Evolutionary conservation across 2,888 invertebrate genomes (phyloP), one percentile per base, ranked within the genome.

Genomic region (Machimus atricapillus): DNA sequence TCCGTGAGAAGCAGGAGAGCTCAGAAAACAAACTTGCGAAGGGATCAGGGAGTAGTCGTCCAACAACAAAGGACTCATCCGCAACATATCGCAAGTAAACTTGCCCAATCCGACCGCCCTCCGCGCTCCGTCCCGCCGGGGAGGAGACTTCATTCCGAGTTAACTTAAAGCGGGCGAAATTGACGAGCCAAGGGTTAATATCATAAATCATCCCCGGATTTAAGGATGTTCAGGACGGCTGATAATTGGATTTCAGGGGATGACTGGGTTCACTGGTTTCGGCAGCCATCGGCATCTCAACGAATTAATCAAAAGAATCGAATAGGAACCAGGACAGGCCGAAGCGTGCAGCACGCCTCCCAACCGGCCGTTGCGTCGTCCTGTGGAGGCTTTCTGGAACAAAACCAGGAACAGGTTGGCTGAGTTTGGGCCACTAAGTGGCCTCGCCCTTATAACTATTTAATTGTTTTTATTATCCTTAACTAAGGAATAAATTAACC

Each of bases 191-290:
- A 77, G 77, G 77, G 58, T 77, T 86, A 77, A 86, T 52, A 76
- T 85, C 85, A 85, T 86, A 86, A 86, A 86, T 86, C 86, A 86
- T 86, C 58, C 56, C 16, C 86, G 23, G 77, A 52, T 86, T 77
- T 58, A 86, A 78, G 78, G 58, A 78, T 78, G 86, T 76, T 86
- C 56, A 77, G 78, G 86, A 78, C 77, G 52, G 77, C 58, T 86
- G 86, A 86, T 86, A 86, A 86, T 86, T 86, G 86, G 86, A 86
- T 86, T 86, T 86, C 58, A 58, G 52, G 76, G 78, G 86, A 86
- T 86, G 77, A 77, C 52, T 78, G 23, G 86, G 74, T 86, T 77
- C 52, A 77, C 56, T 77, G 76, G 78, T 58, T 86, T 34, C 56
- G 56, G 74, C 77, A 56, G 23, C 77, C 52, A 77, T 52, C 37